Evolutionary conservation across 37 sponge, comb jelly and placozoan genomes (phyloP).

Genomic region (Cladorhizidae sp.): DNA sequence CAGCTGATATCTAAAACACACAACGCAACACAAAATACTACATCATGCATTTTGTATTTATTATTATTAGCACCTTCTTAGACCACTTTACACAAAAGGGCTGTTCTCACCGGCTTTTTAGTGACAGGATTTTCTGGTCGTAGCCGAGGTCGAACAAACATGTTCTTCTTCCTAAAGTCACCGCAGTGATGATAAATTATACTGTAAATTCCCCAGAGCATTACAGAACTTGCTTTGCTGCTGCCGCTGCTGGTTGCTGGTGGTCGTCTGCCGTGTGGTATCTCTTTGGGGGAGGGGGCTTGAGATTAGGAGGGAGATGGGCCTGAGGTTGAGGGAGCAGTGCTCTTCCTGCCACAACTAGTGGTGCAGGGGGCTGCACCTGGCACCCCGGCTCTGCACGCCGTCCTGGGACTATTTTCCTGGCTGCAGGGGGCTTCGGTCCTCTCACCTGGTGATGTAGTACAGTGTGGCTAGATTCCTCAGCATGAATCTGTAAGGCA

Average conservation of each 20-base stretch:
- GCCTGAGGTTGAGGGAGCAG: slow-evolving; percentile 29
- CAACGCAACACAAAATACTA: background rate
- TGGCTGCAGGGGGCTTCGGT: slow-evolving; percentile 10
- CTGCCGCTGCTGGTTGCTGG: background rate
- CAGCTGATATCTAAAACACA: slow-evolving; percentile 38
- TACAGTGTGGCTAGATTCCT: slow-evolving; percentile 97
- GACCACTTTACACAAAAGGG: background rate
- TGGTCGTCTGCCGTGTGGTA: slow-evolving; percentile 32
- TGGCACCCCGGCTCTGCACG: background rate
- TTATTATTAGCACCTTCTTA: background rate
- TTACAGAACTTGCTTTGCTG: background rate
- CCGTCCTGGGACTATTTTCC: background rate
- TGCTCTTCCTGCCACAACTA: slow-evolving; percentile 29
- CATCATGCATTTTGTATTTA: background rate
- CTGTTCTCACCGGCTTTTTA: slow-evolving; percentile 29
- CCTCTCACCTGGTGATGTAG: slow-evolving; percentile 55
- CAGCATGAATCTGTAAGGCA: slow-evolving; percentile 46
- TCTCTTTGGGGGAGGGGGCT: slow-evolving; percentile 11
- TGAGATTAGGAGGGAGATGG: slow-evolving; percentile 2
- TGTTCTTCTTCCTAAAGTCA: slow-evolving; percentile 48
- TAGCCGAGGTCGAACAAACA: slow-evolving; percentile 28
- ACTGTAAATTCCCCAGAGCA: background rate
- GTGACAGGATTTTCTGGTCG: slow-evolving; percentile 2
- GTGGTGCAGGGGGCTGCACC: background rate
- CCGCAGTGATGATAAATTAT: background rate